A percentile compares a stretch with the other conserved stretches of the same genome.
These are phyloP conservation scores for Yponomeuta cagnagella DNA, from an alignment of 2,888 invertebrate genomes.

Conservation along the genomic window DNA sequence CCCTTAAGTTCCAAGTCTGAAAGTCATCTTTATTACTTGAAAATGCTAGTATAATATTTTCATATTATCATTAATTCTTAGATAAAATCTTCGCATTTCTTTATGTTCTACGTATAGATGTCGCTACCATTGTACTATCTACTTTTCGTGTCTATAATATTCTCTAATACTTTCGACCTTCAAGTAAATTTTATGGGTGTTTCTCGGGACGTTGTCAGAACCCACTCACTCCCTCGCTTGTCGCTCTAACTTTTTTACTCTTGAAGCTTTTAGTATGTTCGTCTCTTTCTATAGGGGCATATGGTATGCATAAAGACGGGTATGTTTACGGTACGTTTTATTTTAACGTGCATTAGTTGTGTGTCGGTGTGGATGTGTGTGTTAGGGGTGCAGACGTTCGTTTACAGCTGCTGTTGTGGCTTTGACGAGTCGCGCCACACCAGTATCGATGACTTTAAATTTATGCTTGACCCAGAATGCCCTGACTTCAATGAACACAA, in stretches of 20 bases:
- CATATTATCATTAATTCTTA: no score
- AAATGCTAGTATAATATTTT: no score
- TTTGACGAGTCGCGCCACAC: slow-evolving; percentile 49
- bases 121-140: background rate
- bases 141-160: slow-evolving; percentile 24
- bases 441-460: slow-evolving; percentile 62
- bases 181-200: slow-evolving; percentile 67
- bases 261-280: slow-evolving; percentile 33
- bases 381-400: slow-evolving; percentile 60
- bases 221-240: slow-evolving; percentile 49
- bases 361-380: slow-evolving; percentile 41
- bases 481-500: slow-evolving; percentile 18
- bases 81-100: no score
- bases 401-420: slow-evolving; percentile 73
- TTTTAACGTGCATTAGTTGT: slow-evolving; percentile 30
- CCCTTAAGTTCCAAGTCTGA: no score
- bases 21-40: no score
- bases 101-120: no score
- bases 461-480: slow-evolving; percentile 68
- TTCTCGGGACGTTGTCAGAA: slow-evolving; percentile 61
- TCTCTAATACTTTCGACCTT: slow-evolving; percentile 65
- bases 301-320: slow-evolving; percentile 71
- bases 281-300: slow-evolving; percentile 70
- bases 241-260: slow-evolving; percentile 47
- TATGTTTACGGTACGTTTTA: slow-evolving; percentile 62